Conservation (phyloP, 2,113 vertebrate genomes). For the Synchiropus splendidus region DNA sequence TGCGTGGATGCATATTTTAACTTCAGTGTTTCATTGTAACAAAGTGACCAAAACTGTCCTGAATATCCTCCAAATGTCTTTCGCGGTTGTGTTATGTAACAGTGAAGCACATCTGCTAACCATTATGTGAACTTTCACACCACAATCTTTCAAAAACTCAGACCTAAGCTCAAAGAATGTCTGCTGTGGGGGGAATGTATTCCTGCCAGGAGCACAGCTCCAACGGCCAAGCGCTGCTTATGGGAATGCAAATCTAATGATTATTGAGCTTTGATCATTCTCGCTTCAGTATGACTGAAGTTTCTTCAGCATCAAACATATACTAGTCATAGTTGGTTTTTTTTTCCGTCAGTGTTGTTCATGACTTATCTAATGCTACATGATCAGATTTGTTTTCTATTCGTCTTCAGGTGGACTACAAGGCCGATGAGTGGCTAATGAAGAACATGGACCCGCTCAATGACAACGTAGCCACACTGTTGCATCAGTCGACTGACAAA, state of each 20-base stretch:
- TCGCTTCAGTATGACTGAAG: too few species aligned
- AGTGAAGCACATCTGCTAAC: constrained; percentile 31
- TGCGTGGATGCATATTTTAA: too few species aligned
- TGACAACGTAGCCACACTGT: constrained; percentile 90
- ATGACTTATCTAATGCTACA: too few species aligned
- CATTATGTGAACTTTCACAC: constrained; percentile 14
- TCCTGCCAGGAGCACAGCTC: background rate
- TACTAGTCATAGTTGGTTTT: background rate
- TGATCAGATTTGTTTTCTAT: too few species aligned
- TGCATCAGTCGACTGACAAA: constrained; percentile 94
- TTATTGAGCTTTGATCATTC: too few species aligned
- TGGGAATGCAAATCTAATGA: too few species aligned
- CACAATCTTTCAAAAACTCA: constrained; percentile 13
- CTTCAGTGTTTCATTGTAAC: too few species aligned
- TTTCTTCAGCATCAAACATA: too few species aligned
- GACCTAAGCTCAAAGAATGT: constrained; percentile 4
- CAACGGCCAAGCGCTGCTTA: constrained; percentile 5
- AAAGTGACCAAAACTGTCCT: too few species aligned
- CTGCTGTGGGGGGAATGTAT: constrained; percentile 12
- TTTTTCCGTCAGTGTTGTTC: too few species aligned
- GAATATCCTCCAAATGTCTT: too few species aligned
- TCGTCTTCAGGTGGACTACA: constrained; percentile 91
- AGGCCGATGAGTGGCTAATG: constrained; percentile 97
- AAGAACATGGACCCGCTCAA: constrained; percentile 99
- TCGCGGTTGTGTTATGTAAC: too few species aligned